Evolutionary conservation across 2,113 vertebrate species (phyloP).

Genomic region (Cheirogaleus medius): DNA sequence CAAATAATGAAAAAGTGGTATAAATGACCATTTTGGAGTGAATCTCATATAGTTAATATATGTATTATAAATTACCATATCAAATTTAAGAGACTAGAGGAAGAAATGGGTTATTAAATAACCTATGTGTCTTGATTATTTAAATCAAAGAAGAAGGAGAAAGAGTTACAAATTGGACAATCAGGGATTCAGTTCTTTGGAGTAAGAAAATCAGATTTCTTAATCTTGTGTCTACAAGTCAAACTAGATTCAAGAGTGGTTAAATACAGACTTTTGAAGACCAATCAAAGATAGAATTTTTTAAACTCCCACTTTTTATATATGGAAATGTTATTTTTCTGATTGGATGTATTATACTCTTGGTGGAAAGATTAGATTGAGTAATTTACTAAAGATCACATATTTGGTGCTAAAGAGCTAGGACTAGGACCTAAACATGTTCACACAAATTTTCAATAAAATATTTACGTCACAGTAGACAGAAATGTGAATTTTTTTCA

Average conservation of each 20-base stretch:
- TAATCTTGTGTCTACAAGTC: not conserved
- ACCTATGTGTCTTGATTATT: not conserved
- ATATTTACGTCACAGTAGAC: not conserved
- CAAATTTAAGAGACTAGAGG: not conserved
- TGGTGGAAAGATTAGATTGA: not conserved
- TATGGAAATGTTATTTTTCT: not conserved
- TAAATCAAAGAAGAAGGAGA: not conserved
- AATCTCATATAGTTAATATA: not conserved
- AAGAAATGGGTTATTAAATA: not conserved
- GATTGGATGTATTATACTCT: not conserved
- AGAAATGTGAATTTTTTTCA: not conserved
- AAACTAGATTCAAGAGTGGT: not conserved
- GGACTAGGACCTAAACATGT: not conserved
- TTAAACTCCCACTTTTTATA: not conserved
- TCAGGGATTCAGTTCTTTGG: not conserved
- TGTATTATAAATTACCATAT: not conserved
- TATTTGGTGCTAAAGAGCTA: not conserved
- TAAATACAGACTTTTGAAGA: not conserved
- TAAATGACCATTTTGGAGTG: not conserved
- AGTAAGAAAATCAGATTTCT: not conserved
- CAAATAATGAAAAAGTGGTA: not conserved
- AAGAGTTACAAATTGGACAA: not conserved
- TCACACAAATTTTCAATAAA: not conserved
- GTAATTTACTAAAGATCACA: not conserved
- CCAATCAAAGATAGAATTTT: not conserved